These are phyloP conservation scores for Dasyprocta punctata DNA, from an alignment of 2,113 vertebrate species.

Conservation along the genomic window DNA sequence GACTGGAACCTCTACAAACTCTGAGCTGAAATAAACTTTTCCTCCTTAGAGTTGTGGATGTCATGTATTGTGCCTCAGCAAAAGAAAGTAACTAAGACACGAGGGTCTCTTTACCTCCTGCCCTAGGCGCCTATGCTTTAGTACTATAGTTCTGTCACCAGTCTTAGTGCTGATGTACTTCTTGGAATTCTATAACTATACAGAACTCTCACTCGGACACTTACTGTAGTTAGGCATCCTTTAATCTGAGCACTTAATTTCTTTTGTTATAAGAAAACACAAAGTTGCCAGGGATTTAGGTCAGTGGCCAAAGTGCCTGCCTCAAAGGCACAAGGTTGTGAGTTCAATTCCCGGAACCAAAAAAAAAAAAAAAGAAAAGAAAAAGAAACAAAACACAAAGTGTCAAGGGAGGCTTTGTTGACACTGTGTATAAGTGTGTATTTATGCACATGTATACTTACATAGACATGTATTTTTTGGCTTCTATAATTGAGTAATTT, in stretches of 20 bases:
- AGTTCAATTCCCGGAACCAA: too few relatives aligned
- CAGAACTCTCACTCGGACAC: neutral
- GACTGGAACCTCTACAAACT: neutral
- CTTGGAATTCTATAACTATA: neutral
- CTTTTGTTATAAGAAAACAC: neutral
- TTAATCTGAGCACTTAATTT: neutral
- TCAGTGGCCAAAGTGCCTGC: too few relatives aligned
- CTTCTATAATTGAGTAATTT: neutral
- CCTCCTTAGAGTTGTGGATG: neutral
- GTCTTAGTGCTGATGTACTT: neutral
- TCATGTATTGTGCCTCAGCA: neutral
- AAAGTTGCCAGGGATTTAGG: too few relatives aligned
- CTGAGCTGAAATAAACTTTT: neutral
- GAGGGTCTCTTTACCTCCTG: neutral
- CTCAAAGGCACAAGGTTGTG: too few relatives aligned
- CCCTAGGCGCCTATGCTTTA: accelerated
- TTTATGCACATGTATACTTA: too few relatives aligned
- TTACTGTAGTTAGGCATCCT: neutral
- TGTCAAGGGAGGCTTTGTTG: neutral
- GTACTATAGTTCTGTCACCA: neutral
- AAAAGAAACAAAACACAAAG: neutral
- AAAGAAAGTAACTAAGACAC: neutral
- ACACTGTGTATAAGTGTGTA: neutral
- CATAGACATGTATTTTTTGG: neutral
- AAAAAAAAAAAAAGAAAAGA: too few relatives aligned